phyloP scores from a whole-genome alignment of 2,888 invertebrate genomes.

The Frankliniella fusca region DNA sequence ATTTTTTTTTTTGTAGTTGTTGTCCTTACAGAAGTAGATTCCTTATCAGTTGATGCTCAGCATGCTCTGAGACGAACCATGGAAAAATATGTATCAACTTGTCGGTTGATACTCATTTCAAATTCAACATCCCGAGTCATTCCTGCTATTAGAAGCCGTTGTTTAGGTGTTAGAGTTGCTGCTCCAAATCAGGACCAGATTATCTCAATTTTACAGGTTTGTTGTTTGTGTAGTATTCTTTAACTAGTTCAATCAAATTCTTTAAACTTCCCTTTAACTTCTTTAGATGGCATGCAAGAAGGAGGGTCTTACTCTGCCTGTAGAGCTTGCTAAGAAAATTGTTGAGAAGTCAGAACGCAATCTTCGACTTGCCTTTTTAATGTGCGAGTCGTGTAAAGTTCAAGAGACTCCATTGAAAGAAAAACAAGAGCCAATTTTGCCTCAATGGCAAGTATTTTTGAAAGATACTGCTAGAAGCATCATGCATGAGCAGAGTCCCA shows the following conservation, averaged over 20 bases:
- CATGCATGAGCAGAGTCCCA: slow-evolving; percentile 79
- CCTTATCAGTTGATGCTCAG: slow-evolving; percentile 94
- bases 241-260: background rate
- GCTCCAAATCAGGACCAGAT: slow-evolving; percentile 82
- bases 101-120: slow-evolving; percentile 88
- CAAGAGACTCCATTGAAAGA: slow-evolving; percentile 60
- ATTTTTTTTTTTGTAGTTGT: slow-evolving; percentile 60
- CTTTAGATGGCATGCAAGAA: slow-evolving; percentile 66
- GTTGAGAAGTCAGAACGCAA: slow-evolving; percentile 80
- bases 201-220: slow-evolving; percentile 53
- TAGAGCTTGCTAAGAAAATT: slow-evolving; percentile 70
- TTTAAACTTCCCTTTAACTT: slow-evolving; percentile 34
- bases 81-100: slow-evolving; percentile 97
- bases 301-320: slow-evolving; percentile 74
- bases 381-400: slow-evolving; percentile 52
- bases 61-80: slow-evolving; percentile 96
- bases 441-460: slow-evolving; percentile 91
- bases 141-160: slow-evolving; percentile 94
- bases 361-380: slow-evolving; percentile 83
- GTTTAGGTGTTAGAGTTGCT: slow-evolving; percentile 85
- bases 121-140: slow-evolving; percentile 93
- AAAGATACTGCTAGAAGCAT: slow-evolving; percentile 82
- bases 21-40: slow-evolving; percentile 90
- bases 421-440: slow-evolving; percentile 75
- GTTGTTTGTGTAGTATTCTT: slow-evolving; percentile 36